Evolutionary conservation across 2,888 invertebrate species (phyloP).

Genomic region (Protophormia terraenovae): DNA sequence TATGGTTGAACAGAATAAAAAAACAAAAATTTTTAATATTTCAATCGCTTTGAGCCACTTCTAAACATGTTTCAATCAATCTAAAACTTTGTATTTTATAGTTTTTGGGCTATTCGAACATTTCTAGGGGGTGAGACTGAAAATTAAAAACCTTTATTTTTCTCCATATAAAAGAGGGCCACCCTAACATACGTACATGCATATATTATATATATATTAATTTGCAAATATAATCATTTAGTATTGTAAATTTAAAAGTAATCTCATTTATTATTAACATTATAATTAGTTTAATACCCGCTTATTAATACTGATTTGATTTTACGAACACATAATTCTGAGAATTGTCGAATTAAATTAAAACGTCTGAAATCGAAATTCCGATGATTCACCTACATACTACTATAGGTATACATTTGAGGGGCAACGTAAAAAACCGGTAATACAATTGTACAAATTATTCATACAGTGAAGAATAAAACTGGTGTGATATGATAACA

Average conservation of each 20-base stretch:
- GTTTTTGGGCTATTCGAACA: no score
- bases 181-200: not conserved
- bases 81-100: no score
- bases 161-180: no score
- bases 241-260: not conserved
- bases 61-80: no score
- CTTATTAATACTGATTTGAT: not conserved
- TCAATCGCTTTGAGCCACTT: no score
- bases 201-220: no score
- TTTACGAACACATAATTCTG: conserved; percentile 42
- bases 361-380: conserved; percentile 47
- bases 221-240: not conserved
- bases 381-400: conserved; percentile 55
- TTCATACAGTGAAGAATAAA: conserved; percentile 1
- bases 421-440: conserved; percentile 11
- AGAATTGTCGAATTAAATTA: conserved; percentile 30
- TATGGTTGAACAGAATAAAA: no score
- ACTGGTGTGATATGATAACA: not conserved
- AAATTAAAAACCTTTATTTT: no score
- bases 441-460: not conserved
- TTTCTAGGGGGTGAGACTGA: no score
- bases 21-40: no score
- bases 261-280: conserved; percentile 8
- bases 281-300: not conserved
- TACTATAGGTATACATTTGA: no score